Percentiles rank a stretch among this genome's conserved stretches.
phyloP scores from a whole-genome alignment of 1,140 invertebrate genomes.

The Trichoplusia ni region DNA sequence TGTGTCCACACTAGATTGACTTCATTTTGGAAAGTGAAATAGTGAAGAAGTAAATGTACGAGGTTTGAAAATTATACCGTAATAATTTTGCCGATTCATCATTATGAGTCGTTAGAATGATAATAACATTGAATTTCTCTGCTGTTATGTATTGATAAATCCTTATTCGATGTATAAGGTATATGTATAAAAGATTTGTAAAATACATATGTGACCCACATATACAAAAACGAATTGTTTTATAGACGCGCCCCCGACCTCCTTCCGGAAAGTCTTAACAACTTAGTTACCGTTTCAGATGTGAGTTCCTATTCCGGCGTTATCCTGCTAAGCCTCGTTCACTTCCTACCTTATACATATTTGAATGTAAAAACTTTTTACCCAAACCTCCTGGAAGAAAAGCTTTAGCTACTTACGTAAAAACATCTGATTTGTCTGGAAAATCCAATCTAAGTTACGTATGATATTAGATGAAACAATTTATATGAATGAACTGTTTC shows the following conservation, averaged over 20 bases:
- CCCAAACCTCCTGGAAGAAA: background rate
- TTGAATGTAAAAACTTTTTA: background rate
- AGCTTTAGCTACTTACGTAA: no score
- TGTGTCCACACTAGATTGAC: no score
- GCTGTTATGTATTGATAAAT: no score
- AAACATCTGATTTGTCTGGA: background rate
- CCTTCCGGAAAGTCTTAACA: background rate
- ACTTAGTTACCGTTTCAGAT: background rate
- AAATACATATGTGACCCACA: background rate
- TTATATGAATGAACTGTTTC: background rate
- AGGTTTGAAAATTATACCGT: no score
- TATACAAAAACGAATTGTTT: background rate
- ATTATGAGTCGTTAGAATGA: no score
- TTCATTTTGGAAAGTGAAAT: no score
- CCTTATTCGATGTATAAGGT: no score
- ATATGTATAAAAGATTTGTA: no score
- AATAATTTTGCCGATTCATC: no score
- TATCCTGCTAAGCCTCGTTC: slow-evolving; percentile 6
- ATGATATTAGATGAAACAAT: background rate
- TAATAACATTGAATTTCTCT: no score
- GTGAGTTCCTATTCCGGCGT: background rate
- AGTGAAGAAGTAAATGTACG: no score
- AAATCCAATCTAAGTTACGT: slow-evolving; percentile 4
- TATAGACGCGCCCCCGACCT: background rate
- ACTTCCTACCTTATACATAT: background rate